Evolutionary conservation across 2,113 vertebrate genomes (phyloP), one percentile per base, ranked within the genome.

Genomic region (Greenwoodochromis staneri): DNA sequence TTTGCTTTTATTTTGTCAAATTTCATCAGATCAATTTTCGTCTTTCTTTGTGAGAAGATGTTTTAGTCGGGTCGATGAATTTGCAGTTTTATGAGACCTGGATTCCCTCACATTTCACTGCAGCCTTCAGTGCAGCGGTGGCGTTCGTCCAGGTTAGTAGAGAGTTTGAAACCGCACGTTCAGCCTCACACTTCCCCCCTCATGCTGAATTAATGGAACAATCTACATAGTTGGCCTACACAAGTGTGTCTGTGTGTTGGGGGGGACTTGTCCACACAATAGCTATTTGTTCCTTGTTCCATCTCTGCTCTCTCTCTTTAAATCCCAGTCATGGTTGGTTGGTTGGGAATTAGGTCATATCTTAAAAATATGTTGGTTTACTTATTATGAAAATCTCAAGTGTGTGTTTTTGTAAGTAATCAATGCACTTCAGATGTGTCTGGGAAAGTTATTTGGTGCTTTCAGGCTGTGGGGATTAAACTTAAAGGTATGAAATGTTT

Each of bases 101-200:
- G 34, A 19, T 61, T 81, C 59, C 85, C 49, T 49, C 7, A 0
- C 27, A 24, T 88, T 92, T 87, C 31, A 59, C 66, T 71, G 54
- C 24, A 66, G 66, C 84, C 51, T 85, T 78, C 42, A 17, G 42
- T 85, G 86, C 51, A 53, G 69, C 47, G 11, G 83, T 89, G 91
- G 92, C 91, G 4, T 69, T 76, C 21, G 11, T 92, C 94, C 95
- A 94, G 91, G 85, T 94, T 91, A 93, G 94, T 95, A 95, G 69
- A 94, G 85, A 90, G 88, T 84, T 85, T 85, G 57, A 93, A 93
- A 91, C 91, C 85, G 49, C 93, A 90, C 86, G 42, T 81, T 83
- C 81, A 84, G 71, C 84, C 90, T 89, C 88, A 61, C 87, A 90
- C 92, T 89, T 3, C 63, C 80, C 88, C 57, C 85, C 73, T 85